Conservation (phyloP, 35 echinoderm and acorn worm genomes). For the Hemicentrotus pulcherrimus region DNA sequence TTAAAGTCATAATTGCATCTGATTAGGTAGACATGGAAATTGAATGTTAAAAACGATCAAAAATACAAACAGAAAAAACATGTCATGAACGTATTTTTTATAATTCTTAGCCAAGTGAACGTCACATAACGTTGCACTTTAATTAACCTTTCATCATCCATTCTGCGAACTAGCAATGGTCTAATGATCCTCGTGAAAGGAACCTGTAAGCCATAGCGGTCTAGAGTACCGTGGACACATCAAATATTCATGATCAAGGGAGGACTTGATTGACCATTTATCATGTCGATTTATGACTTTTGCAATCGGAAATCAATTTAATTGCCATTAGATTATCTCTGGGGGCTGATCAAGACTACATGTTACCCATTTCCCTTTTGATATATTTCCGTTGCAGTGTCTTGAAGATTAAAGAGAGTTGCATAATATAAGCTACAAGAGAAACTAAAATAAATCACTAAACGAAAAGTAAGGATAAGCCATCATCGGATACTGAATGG, state of each 20-base stretch:
- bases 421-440: background rate
- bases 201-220: background rate
- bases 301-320: conserved; percentile 16
- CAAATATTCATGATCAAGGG: conserved; percentile 29
- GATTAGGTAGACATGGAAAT: background rate
- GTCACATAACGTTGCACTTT: no score
- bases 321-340: background rate
- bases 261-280: background rate
- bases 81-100: background rate
- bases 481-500: no score
- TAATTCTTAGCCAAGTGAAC: no score
- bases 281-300: background rate
- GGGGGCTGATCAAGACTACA: background rate
- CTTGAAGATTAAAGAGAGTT: background rate
- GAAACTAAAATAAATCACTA: background rate
- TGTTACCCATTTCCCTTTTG: background rate
- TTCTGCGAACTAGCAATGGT: background rate
- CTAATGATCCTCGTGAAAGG: background rate
- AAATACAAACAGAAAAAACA: background rate
- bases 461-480: background rate
- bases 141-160: no score
- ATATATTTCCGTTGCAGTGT: background rate
- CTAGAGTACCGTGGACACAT: background rate
- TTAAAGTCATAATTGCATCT: background rate
- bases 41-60: background rate